Percentiles rank a stretch among this genome's conserved stretches.
Evolutionary conservation across 2,888 invertebrate genomes (phyloP).

Genomic region (Megalurothrips usitatus): DNA sequence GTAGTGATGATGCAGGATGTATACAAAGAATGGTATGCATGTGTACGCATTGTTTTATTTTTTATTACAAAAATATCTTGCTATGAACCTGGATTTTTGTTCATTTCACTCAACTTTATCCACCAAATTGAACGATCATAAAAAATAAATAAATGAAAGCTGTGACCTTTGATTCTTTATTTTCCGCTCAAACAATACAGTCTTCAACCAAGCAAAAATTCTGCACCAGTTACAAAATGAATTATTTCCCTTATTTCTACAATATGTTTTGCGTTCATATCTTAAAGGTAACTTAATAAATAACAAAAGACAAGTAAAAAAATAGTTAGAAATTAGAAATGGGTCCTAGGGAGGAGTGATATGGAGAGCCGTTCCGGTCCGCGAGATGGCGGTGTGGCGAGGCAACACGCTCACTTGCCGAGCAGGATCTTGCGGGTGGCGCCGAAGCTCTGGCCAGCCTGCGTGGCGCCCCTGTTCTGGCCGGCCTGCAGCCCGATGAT

Average conservation of each 20-base stretch:
- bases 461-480: constrained; percentile 76
- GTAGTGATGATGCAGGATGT: background rate
- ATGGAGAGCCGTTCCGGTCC: too few species aligned
- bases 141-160: too few species aligned
- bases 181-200: background rate
- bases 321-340: background rate
- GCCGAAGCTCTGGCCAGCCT: constrained; percentile 84
- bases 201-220: too few species aligned
- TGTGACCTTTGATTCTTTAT: background rate
- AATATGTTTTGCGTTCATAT: too few species aligned
- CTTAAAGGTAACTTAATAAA: too few species aligned
- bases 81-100: background rate
- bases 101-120: too few species aligned
- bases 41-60: background rate
- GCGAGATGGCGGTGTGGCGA: too few species aligned
- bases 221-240: too few species aligned
- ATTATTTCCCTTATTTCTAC: too few species aligned
- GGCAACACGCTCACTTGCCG: constrained; percentile 61
- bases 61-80: background rate
- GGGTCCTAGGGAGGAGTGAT: background rate
- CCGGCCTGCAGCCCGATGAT: constrained; percentile 87
- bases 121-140: too few species aligned
- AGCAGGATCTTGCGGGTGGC: constrained; percentile 75
- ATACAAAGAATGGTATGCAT: background rate
- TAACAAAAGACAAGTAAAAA: background rate